phyloP scores from a whole-genome alignment of 2,888 invertebrate genomes.

The Dorcus parallelipipedus region DNA sequence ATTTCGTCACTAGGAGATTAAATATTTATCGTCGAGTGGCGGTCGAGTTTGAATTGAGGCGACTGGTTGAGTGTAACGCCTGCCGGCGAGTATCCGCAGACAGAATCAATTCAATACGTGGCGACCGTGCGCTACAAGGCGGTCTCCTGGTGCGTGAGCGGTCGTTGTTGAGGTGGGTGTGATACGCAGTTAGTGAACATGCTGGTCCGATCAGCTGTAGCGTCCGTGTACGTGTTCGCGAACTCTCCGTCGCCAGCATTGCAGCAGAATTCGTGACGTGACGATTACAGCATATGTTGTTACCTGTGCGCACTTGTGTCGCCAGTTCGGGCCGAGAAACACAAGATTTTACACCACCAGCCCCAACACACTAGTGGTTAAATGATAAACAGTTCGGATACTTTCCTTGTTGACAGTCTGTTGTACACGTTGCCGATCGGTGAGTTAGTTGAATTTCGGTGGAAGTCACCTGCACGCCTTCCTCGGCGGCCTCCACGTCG shows the following conservation, averaged over 20 bases:
- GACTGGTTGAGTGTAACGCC: no score
- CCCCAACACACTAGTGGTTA: slow-evolving; percentile 18
- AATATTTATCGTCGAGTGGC: no score
- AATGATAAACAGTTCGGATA: slow-evolving; percentile 44
- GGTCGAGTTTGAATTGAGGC: no score
- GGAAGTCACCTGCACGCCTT: slow-evolving; percentile 17
- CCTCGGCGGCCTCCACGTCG: slow-evolving; percentile 22
- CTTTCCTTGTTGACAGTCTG: slow-evolving; percentile 44
- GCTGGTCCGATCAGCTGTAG: slow-evolving; percentile 16
- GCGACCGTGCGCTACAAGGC: slow-evolving; percentile 19
- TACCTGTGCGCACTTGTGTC: slow-evolving; percentile 12
- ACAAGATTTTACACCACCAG: no score
- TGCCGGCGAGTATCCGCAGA: no score
- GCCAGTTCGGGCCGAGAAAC: background rate
- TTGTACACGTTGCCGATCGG: slow-evolving; percentile 44
- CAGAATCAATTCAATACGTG: slow-evolving; percentile 11
- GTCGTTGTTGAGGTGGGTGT: slow-evolving; percentile 17
- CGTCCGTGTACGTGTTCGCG: slow-evolving; percentile 10
- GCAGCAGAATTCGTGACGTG: slow-evolving; percentile 14
- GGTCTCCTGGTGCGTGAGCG: slow-evolving; percentile 16
- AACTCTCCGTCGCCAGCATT: slow-evolving; percentile 3
- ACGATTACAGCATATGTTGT: slow-evolving; percentile 16
- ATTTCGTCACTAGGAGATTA: no score
- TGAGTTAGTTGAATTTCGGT: slow-evolving; percentile 32
- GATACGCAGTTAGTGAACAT: slow-evolving; percentile 16